Conservation (phyloP, 1,140 invertebrate genomes). For the Drosophila sturtevanti region DNA sequence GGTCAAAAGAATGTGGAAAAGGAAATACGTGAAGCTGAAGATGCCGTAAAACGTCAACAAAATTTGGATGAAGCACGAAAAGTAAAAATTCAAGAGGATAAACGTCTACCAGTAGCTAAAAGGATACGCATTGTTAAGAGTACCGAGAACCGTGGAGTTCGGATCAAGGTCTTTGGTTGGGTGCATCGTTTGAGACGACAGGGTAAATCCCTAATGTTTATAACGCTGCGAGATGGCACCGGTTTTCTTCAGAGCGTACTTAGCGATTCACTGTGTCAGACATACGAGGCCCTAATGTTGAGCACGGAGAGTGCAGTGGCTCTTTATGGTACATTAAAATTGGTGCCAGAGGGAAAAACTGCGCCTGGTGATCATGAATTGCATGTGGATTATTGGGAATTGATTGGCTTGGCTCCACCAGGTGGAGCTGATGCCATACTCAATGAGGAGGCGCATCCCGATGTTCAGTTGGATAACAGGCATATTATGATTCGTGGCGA, state of each 20-base stretch:
- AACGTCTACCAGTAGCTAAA: slow-evolving; percentile 88
- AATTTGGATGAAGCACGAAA: slow-evolving; percentile 97
- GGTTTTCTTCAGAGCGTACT: slow-evolving; percentile 98
- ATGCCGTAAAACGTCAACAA: slow-evolving; percentile 91
- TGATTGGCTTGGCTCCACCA: slow-evolving; percentile 94
- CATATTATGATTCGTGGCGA: slow-evolving; percentile 99
- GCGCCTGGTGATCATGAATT: slow-evolving; percentile 98
- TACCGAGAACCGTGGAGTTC: slow-evolving; percentile 85
- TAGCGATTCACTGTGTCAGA: slow-evolving; percentile 94
- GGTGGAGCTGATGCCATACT: slow-evolving; percentile 98
- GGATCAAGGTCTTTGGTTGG: slow-evolving; percentile 96
- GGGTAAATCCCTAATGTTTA: slow-evolving; percentile 96
- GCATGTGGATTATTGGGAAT: slow-evolving; percentile 96
- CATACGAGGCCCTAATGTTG: slow-evolving; percentile 94
- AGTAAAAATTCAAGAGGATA: slow-evolving; percentile 91
- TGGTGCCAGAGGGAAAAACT: slow-evolving; percentile 95
- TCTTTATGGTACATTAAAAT: slow-evolving; percentile 92
- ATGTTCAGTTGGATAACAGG: slow-evolving; percentile 98
- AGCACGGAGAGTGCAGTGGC: slow-evolving; percentile 95
- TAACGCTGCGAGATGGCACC: slow-evolving; percentile 97
- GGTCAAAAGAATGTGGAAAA: slow-evolving; percentile 91
- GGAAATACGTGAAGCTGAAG: slow-evolving; percentile 90
- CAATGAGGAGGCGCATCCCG: slow-evolving; percentile 98
- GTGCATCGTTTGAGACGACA: slow-evolving; percentile 96
- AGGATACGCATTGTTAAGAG: slow-evolving; percentile 91